Evolutionary conservation across 2,888 invertebrate genomes (phyloP).

Genomic region (Fragum sueziense): DNA sequence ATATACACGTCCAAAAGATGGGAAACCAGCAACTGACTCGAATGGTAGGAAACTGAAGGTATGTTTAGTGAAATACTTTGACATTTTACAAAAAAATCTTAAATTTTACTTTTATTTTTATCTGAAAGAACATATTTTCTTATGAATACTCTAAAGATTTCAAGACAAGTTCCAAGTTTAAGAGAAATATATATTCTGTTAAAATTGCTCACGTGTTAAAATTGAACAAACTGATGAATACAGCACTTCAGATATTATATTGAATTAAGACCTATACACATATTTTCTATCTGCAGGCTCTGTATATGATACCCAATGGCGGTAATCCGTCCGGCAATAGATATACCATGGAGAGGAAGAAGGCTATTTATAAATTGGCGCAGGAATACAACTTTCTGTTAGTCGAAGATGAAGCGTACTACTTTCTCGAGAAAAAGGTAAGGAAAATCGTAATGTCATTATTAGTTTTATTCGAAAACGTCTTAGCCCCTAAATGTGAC

Average conservation of each 20-base stretch:
- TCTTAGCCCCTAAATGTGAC: too few relatives aligned
- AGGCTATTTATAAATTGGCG: slow-evolving; percentile 89
- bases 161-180: neutral
- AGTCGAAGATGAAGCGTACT: slow-evolving; percentile 92
- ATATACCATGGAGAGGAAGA: slow-evolving; percentile 86
- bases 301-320: slow-evolving; percentile 90
- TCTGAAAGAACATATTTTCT: too few relatives aligned
- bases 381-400: slow-evolving; percentile 90
- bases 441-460: too few relatives aligned
- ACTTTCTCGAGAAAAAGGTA: slow-evolving; percentile 81
- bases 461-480: too few relatives aligned
- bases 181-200: neutral
- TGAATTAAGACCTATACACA: too few relatives aligned
- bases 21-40: slow-evolving; percentile 79
- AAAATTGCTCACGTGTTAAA: too few relatives aligned
- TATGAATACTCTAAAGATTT: neutral
- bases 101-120: too few relatives aligned
- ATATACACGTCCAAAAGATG: slow-evolving; percentile 3
- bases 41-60: slow-evolving; percentile 85
- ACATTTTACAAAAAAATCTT: too few relatives aligned
- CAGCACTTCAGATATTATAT: too few relatives aligned
- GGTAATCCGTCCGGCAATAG: slow-evolving; percentile 90
- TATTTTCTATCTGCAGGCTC: slow-evolving; percentile 81
- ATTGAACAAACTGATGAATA: too few relatives aligned
- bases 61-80: too few relatives aligned